These are phyloP conservation scores for Anser brachyrhynchus DNA, from an alignment of 2,113 vertebrate genomes.

Conservation along the genomic window DNA sequence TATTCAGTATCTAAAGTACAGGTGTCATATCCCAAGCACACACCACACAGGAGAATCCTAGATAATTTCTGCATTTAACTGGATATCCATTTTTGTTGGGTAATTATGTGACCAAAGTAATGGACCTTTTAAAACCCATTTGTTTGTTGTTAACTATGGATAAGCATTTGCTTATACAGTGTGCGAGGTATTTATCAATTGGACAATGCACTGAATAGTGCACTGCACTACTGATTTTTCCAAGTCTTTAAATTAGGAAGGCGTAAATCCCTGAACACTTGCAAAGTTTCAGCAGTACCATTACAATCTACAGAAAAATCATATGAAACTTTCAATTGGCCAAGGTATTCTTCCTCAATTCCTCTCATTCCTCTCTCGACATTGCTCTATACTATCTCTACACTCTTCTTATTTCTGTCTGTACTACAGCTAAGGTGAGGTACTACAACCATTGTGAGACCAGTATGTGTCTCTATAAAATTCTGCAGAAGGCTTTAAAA, in stretches of 20 bases:
- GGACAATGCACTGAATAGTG: background rate
- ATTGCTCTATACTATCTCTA: background rate
- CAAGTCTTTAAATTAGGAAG: background rate
- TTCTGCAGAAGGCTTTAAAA: background rate
- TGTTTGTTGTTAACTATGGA: background rate
- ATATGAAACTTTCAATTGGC: background rate
- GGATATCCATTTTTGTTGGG: background rate
- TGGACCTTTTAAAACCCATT: background rate
- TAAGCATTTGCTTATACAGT: background rate
- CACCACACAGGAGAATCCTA: background rate
- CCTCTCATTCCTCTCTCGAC: background rate
- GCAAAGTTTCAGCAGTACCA: background rate
- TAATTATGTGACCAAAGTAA: background rate
- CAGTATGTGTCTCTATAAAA: rapidly evolving
- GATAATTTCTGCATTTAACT: background rate
- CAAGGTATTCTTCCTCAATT: background rate
- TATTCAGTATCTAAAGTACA: background rate
- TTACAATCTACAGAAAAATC: background rate
- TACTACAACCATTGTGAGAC: background rate
- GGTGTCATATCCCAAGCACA: background rate
- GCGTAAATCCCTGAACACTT: background rate
- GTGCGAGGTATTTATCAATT: background rate
- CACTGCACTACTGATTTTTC: background rate
- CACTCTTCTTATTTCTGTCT: background rate
- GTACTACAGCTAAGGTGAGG: background rate